Percentiles rank a stretch among this genome's conserved stretches.
Evolutionary conservation across 2,888 invertebrate species (phyloP).

Genomic region (Diaprepes abbreviatus): DNA sequence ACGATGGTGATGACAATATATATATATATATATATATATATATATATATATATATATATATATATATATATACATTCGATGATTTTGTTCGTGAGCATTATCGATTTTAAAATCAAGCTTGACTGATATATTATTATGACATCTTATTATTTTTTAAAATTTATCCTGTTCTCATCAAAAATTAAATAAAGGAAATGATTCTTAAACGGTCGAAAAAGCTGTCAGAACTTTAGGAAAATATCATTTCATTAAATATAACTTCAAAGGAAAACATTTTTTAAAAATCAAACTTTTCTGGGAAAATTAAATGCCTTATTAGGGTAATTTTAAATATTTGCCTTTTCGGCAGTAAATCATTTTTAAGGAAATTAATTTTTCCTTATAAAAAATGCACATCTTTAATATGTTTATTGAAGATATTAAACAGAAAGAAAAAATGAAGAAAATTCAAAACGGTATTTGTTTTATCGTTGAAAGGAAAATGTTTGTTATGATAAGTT

Average conservation of each 20-base stretch:
- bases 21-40: too few relatives aligned
- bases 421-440: neutral
- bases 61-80: too few relatives aligned
- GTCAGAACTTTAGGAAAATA: neutral
- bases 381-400: neutral
- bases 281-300: neutral
- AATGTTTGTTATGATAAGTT: too few relatives aligned
- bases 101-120: too few relatives aligned
- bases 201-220: neutral
- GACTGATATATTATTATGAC: too few relatives aligned
- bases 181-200: neutral
- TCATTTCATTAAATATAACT: neutral
- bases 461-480: too few relatives aligned
- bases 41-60: too few relatives aligned
- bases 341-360: neutral
- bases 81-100: too few relatives aligned
- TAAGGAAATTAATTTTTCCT: neutral
- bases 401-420: neutral
- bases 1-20: too few relatives aligned
- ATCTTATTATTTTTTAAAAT: too few relatives aligned
- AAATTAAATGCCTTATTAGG: slow-evolving; percentile 8
- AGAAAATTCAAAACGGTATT: too few relatives aligned
- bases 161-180: neutral
- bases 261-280: slow-evolving; percentile 1
- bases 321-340: slow-evolving; percentile 2